A percentile compares a stretch with the other conserved stretches of the same genome.
These are phyloP conservation scores for Petrocephalus zakoni DNA, from an alignment of 2,113 vertebrate species.

Conservation along the genomic window DNA sequence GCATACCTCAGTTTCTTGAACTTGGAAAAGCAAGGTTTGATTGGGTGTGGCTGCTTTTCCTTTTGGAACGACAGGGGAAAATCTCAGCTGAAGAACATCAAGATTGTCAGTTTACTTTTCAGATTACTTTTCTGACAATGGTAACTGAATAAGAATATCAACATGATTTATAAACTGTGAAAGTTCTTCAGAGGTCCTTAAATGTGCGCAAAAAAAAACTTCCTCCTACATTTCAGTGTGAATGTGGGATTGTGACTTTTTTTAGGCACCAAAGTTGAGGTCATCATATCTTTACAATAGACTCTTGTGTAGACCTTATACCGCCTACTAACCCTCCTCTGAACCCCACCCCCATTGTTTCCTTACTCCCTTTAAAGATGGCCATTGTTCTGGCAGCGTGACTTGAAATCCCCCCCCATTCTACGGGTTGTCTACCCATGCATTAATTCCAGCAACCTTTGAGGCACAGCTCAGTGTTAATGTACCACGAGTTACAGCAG, in stretches of 20 bases:
- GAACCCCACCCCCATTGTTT: too few species aligned
- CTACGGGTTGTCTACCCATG: neutral
- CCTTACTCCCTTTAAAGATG: neutral
- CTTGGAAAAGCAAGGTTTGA: neutral
- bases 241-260: neutral
- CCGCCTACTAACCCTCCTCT: too few species aligned
- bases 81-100: neutral
- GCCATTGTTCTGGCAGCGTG: neutral
- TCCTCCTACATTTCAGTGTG: neutral
- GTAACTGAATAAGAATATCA: neutral
- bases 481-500: too few species aligned
- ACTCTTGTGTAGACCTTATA: too few species aligned
- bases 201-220: neutral
- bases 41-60: neutral
- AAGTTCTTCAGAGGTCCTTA: neutral
- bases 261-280: too few species aligned
- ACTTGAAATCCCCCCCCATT: neutral
- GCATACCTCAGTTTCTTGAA: neutral
- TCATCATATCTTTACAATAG: too few species aligned
- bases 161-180: neutral
- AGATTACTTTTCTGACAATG: neutral
- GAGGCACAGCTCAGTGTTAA: neutral
- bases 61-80: neutral
- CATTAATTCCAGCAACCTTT: neutral
- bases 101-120: neutral